Evolutionary conservation across 2,797 vertebrate genomes (phyloP).

Genomic region (Poecilia velifera): DNA sequence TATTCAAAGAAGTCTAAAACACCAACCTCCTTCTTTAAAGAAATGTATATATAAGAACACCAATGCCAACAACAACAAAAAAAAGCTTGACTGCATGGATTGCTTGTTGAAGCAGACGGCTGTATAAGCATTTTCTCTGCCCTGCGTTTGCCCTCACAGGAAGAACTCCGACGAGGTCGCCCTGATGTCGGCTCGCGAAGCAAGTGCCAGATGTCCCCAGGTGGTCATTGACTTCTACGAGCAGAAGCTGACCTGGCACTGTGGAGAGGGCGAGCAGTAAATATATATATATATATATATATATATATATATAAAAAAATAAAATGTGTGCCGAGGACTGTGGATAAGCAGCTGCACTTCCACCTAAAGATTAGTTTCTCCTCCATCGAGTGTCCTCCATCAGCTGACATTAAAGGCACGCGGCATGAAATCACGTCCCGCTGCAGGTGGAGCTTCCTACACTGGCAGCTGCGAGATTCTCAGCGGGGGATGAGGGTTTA

Average conservation of each 20-base stretch:
- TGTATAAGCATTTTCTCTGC: conserved; percentile 4
- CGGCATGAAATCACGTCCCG: conserved; percentile 55
- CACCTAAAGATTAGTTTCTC: conserved; percentile 63
- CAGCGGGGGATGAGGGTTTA: conserved; percentile 26
- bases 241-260: conserved; percentile 95
- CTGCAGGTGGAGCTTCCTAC: conserved; percentile 36
- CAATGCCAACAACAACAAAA: background rate
- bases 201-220: conserved; percentile 93
- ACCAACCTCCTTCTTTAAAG: background rate
- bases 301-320: background rate
- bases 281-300: background rate
- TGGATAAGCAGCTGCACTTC: conserved; percentile 53
- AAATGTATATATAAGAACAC: background rate
- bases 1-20: background rate
- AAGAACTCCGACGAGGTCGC: conserved; percentile 95
- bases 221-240: conserved; percentile 98
- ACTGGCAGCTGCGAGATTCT: conserved; percentile 52
- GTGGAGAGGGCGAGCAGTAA: conserved; percentile 90
- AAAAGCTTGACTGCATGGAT: background rate
- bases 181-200: conserved; percentile 93
- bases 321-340: conserved; percentile 27
- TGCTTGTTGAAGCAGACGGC: background rate
- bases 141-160: conserved; percentile 76
- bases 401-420: conserved; percentile 54
- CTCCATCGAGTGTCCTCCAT: conserved; percentile 65